Percentiles rank a stretch among this genome's conserved stretches.
Evolutionary conservation across 1,140 invertebrate species (phyloP).

Genomic region (Caerostris darwini): DNA sequence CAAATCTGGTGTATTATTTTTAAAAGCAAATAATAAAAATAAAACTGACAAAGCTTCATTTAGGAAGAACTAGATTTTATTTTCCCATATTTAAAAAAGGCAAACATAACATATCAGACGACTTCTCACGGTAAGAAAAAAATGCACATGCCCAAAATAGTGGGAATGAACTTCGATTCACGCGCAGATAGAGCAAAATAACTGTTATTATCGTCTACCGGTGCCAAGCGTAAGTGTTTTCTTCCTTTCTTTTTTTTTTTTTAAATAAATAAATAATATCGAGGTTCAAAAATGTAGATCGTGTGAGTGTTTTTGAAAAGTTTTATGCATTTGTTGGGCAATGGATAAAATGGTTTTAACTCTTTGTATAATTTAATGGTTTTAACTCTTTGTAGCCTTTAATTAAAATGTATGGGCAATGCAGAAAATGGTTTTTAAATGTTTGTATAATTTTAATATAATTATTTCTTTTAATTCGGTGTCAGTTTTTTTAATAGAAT

Average conservation of each 20-base stretch:
- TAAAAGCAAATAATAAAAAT: background rate
- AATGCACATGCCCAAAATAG: background rate
- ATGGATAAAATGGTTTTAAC: too few species aligned
- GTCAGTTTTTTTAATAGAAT: too few species aligned
- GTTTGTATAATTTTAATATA: too few species aligned
- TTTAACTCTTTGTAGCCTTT: too few species aligned
- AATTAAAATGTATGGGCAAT: too few species aligned
- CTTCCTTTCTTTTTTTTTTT: background rate
- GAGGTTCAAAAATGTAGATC: background rate
- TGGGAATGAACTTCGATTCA: background rate
- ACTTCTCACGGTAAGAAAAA: background rate
- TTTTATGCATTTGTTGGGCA: background rate
- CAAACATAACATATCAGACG: background rate
- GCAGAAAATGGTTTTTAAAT: too few species aligned
- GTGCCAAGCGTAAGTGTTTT: background rate
- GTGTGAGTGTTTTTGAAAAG: background rate
- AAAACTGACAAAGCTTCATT: background rate
- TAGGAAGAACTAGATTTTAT: background rate
- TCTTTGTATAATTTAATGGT: too few species aligned
- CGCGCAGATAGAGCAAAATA: background rate
- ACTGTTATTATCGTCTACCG: background rate
- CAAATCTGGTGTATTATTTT: too few species aligned
- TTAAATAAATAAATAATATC: too few species aligned
- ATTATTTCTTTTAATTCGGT: too few species aligned
- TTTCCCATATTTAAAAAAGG: background rate